Evolutionary conservation across 2,113 vertebrate species (phyloP).

Genomic region (Atrichornis clamosus): DNA sequence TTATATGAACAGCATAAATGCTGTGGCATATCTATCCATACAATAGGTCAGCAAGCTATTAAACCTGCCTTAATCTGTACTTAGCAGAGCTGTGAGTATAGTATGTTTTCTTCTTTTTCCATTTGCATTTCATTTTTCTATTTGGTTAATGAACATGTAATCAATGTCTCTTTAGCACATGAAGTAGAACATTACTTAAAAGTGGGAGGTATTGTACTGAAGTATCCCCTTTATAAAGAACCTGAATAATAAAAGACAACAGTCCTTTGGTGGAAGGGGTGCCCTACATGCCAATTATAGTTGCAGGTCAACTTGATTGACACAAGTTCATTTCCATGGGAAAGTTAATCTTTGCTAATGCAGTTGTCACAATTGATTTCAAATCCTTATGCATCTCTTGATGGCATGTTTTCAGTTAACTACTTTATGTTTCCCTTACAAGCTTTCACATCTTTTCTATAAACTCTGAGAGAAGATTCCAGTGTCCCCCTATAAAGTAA

Average conservation of each 20-base stretch:
- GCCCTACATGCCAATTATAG: neutral
- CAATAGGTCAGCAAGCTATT: neutral
- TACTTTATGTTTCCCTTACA: neutral
- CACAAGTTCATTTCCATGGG: neutral
- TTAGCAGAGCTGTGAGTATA: neutral
- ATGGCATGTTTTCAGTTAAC: neutral
- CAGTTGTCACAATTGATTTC: neutral
- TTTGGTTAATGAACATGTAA: neutral
- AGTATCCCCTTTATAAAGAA: neutral
- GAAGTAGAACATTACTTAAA: neutral
- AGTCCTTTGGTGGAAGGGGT: neutral
- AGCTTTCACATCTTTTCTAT: neutral
- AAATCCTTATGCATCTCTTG: neutral
- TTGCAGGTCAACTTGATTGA: neutral
- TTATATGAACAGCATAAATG: neutral
- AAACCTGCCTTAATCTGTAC: neutral
- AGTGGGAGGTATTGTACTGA: neutral
- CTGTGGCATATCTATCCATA: neutral
- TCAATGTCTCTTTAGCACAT: neutral
- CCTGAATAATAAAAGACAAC: neutral
- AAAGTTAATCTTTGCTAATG: neutral
- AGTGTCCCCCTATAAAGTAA: neutral
- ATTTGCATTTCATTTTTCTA: neutral
- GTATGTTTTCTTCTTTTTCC: neutral
- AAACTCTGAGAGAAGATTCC: neutral